phyloP scores from a whole-genome alignment of 2,797 vertebrate species.

The Pantherophis vulpinus region DNA sequence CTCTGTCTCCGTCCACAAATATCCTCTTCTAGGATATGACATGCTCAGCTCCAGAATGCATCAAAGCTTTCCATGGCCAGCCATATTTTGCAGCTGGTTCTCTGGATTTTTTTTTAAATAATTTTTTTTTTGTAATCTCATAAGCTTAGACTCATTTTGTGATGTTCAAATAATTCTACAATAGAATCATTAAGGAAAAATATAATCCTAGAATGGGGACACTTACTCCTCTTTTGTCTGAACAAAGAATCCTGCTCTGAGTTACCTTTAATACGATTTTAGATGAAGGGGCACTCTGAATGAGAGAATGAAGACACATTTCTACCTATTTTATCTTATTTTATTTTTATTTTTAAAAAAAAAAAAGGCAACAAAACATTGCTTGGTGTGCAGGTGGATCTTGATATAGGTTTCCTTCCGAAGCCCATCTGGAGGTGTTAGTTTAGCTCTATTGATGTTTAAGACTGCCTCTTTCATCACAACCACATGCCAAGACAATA shows the following conservation, averaged over 20 bases:
- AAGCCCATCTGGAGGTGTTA: slow-evolving; percentile 77
- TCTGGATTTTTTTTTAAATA: too few relatives aligned
- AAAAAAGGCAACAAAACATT: slow-evolving; percentile 47
- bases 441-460: slow-evolving; percentile 80
- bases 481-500: slow-evolving; percentile 78
- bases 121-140: not conserved
- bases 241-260: slow-evolving; percentile 16
- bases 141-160: not conserved
- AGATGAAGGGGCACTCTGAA: slow-evolving; percentile 59
- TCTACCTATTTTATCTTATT: slow-evolving; percentile 41
- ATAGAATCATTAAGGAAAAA: not conserved
- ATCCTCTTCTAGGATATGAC: not conserved
- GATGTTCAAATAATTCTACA: not conserved
- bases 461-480: slow-evolving; percentile 74
- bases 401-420: slow-evolving; percentile 66
- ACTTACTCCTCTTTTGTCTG: slow-evolving; percentile 39
- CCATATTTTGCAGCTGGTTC: not conserved
- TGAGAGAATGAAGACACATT: slow-evolving; percentile 35
- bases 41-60: not conserved
- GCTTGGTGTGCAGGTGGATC: slow-evolving; percentile 75
- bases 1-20: not conserved
- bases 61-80: not conserved
- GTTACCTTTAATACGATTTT: slow-evolving; percentile 52
- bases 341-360: not conserved
- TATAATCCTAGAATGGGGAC: not conserved